Conservation (phyloP, 2,888 invertebrate genomes). For the Catonia carolina region DNA sequence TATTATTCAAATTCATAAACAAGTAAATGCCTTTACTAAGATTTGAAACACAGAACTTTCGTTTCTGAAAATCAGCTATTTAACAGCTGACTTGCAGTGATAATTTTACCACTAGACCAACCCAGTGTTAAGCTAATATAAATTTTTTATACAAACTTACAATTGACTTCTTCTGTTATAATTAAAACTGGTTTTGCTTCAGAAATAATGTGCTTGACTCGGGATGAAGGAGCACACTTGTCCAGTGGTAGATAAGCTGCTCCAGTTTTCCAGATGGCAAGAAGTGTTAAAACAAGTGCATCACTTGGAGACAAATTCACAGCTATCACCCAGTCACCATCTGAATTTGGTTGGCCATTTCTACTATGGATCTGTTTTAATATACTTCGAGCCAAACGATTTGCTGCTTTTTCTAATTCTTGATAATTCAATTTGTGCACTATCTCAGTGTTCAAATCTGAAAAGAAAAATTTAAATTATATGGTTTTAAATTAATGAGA, state of each 20-base stretch:
- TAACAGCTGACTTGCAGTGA: no score
- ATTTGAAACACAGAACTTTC: no score
- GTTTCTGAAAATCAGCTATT: no score
- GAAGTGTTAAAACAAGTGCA: slow-evolving; percentile 55
- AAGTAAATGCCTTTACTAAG: no score
- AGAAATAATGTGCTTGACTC: slow-evolving; percentile 66
- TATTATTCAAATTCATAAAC: no score
- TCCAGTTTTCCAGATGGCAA: slow-evolving; percentile 74
- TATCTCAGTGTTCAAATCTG: slow-evolving; percentile 5
- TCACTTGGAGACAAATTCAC: slow-evolving; percentile 75
- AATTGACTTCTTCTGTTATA: slow-evolving; percentile 56
- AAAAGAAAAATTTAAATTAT: slow-evolving; percentile 28
- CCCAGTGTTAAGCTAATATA: no score
- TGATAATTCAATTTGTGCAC: slow-evolving; percentile 44
- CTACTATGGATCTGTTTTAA: slow-evolving; percentile 41
- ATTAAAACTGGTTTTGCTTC: slow-evolving; percentile 66
- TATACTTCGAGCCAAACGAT: slow-evolving; percentile 52
- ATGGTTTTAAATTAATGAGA: no score
- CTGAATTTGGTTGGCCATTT: slow-evolving; percentile 46
- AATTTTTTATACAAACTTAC: no score
- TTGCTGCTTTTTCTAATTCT: slow-evolving; percentile 51
- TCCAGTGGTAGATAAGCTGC: slow-evolving; percentile 81
- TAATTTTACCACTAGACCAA: no score
- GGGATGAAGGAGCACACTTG: slow-evolving; percentile 58
- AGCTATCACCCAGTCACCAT: slow-evolving; percentile 67